Conservation (phyloP, 64 coral and sea anemone species). For the Montipora sp. region DNA sequence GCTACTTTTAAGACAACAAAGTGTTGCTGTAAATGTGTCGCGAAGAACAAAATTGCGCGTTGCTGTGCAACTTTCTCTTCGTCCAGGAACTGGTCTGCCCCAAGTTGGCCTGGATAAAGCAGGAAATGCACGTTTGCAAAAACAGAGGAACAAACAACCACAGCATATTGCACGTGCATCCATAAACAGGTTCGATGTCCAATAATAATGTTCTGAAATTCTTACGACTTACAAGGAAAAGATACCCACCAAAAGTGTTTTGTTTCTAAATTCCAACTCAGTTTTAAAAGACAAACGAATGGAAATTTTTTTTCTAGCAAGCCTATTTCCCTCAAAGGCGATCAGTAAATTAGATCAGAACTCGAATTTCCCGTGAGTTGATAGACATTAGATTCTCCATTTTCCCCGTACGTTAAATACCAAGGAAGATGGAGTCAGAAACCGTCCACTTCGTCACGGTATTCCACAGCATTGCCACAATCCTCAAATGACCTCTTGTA, state of each 20-base stretch:
- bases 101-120: background rate
- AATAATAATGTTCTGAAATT: background rate
- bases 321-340: background rate
- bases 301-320: no score
- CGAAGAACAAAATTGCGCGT: background rate
- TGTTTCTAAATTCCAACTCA: background rate
- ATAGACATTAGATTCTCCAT: background rate
- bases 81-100: background rate
- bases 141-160: background rate
- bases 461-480: background rate
- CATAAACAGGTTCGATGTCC: background rate
- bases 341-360: background rate
- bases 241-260: background rate
- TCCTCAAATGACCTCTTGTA: background rate
- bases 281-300: no score
- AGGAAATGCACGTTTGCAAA: background rate
- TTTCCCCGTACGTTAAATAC: background rate
- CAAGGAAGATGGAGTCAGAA: background rate
- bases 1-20: no score
- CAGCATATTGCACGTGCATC: background rate
- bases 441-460: background rate
- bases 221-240: background rate
- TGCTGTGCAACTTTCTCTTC: background rate
- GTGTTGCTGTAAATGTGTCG: no score
- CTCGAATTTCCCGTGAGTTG: background rate